Evolutionary conservation across 2,113 vertebrate genomes (phyloP), one percentile per base, ranked within the genome.

Genomic region (Callithrix jacchus): DNA sequence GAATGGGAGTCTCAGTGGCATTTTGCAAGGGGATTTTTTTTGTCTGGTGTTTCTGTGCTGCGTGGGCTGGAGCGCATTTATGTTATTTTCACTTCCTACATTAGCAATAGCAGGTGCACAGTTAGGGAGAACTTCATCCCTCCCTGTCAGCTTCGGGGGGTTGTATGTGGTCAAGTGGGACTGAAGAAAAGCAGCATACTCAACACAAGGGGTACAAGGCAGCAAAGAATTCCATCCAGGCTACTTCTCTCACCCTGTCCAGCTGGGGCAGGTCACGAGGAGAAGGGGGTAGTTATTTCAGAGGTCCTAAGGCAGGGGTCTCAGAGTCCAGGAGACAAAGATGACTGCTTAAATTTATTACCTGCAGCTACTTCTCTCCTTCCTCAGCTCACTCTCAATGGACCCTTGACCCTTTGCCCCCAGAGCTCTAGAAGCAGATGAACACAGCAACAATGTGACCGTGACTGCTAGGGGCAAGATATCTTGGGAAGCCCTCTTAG

Each of bases 81-180:
- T 85, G 66, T 56, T 85, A 87, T 96, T 98, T 97, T 98, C 96
- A 97, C 96, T 98, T 98, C 96, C 97, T 84, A 80, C 77, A 86
- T 88, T n/a, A 81, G 92, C 93, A n/a, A 47, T 13, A 73, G 95
- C 97, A 97, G 97, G 97, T 98, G 94, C 97, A 87, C 42, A 16
- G 6, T 76, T 88, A 70, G 45, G 73, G 95, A 97, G 95, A 97
- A 98, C 95, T 97, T 82, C 87, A 71, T 86, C 73, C 66, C 82
- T 92, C 68, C 66, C 56, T 74, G 54, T 83, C 87, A 71, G 88
- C 85, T 64, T 76, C 0, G 0, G 81, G 79, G 56, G 30, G n/a
- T 84, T 86, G 74, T 52, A 85, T 95, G 97, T 95, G 97, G 97
- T 97, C 95, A 98, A 58, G 35, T 80, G 8, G 27, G 56, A 71